Evolutionary conservation across 1,140 invertebrate genomes (phyloP).

Genomic region (Acromyrmex echinatior): DNA sequence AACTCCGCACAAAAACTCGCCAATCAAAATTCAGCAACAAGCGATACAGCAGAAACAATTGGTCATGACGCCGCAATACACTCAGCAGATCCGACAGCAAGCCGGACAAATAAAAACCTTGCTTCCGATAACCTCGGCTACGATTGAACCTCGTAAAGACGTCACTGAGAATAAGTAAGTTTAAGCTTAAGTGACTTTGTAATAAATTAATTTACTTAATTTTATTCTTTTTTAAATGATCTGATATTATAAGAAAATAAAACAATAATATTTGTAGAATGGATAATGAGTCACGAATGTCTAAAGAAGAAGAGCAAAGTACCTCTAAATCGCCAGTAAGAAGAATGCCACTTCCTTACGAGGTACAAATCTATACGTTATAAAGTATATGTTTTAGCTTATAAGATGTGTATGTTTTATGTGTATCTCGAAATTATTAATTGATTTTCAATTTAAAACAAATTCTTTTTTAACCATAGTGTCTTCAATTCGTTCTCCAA

Average conservation of each 20-base stretch:
- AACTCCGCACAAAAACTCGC: conserved; percentile 71
- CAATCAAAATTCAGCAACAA: conserved; percentile 80
- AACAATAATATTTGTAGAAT: conserved; percentile 71
- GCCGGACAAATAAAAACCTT: conserved; percentile 81
- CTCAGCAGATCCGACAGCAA: conserved; percentile 72
- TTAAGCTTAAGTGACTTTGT: background rate
- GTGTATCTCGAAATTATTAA: conserved; percentile 18
- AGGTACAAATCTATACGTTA: conserved; percentile 75
- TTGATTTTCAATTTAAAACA: conserved; percentile 73
- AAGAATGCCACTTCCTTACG: conserved; percentile 82
- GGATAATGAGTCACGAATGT: conserved; percentile 73
- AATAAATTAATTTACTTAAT: background rate
- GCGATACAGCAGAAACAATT: conserved; percentile 79
- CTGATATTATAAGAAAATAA: background rate
- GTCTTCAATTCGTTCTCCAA: conserved; percentile 90
- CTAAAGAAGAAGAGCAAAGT: conserved; percentile 78
- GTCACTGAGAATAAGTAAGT: conserved; percentile 77
- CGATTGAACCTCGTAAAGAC: conserved; percentile 74
- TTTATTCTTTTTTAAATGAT: background rate
- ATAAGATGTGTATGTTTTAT: conserved; percentile 2
- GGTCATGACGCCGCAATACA: conserved; percentile 71
- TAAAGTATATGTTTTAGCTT: background rate
- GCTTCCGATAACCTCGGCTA: conserved; percentile 72
- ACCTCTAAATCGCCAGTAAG: conserved; percentile 76
- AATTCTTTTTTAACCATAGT: conserved; percentile 84